Percentiles rank a stretch among this genome's conserved stretches.
Evolutionary conservation across 2,888 invertebrate genomes (phyloP).

Genomic region (Xanthorhoe spadicearia): DNA sequence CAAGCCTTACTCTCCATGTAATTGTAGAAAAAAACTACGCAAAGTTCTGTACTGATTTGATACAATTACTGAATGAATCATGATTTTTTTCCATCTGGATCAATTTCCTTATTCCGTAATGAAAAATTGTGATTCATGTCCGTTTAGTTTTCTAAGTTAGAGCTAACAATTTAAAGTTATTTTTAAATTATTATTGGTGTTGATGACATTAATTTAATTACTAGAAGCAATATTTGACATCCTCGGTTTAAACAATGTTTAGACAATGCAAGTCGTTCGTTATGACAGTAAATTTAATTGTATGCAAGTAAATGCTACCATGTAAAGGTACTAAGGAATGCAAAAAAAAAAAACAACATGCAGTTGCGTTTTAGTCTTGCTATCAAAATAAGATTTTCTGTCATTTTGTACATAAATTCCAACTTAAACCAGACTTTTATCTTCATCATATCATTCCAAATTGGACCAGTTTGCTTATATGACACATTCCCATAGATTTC

Average conservation of each 20-base stretch:
- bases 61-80: slow-evolving; percentile 1
- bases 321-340: neutral
- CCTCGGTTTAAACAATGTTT: no score
- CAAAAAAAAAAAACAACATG: neutral
- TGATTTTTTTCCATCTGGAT: neutral
- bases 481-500: slow-evolving; percentile 55
- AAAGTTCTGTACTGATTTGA: neutral
- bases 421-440: slow-evolving; percentile 9
- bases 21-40: slow-evolving; percentile 34
- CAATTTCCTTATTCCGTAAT: neutral
- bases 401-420: slow-evolving; percentile 5
- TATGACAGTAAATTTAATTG: no score
- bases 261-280: no score
- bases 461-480: slow-evolving; percentile 38
- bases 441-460: slow-evolving; percentile 27
- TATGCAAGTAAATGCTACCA: no score
- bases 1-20: slow-evolving; percentile 34
- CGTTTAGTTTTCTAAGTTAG: no score
- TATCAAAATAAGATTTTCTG: neutral
- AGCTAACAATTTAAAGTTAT: no score
- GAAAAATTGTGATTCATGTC: neutral
- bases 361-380: neutral
- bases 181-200: no score
- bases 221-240: no score
- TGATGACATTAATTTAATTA: no score